A percentile compares a stretch with the other conserved stretches of the same genome.
Evolutionary conservation across 2,888 invertebrate species (phyloP).

Genomic region (Caenorhabditis uteleia): DNA sequence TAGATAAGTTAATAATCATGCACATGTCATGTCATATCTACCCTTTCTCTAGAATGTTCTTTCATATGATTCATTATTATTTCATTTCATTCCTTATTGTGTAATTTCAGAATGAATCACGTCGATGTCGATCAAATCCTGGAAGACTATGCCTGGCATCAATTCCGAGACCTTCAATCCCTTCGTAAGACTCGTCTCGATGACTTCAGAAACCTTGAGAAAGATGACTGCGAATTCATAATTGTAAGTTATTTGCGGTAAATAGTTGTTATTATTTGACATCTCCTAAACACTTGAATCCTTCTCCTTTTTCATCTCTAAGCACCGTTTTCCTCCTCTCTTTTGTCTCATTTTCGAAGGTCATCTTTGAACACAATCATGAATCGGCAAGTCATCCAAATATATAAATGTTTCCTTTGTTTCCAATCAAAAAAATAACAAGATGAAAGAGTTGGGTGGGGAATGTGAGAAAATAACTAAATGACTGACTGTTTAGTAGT

Average conservation of each 20-base stretch:
- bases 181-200: slow-evolving; percentile 62
- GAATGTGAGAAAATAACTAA: too few relatives aligned
- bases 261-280: too few relatives aligned
- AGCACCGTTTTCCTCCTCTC: slow-evolving; percentile 9
- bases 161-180: slow-evolving; percentile 62
- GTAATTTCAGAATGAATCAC: slow-evolving; percentile 50
- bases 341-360: slow-evolving; percentile 12
- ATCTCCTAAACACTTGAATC: too few relatives aligned
- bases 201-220: slow-evolving; percentile 63
- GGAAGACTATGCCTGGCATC: slow-evolving; percentile 69
- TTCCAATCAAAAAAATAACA: too few relatives aligned
- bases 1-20: too few relatives aligned
- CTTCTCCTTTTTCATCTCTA: too few relatives aligned
- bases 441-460: too few relatives aligned
- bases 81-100: slow-evolving; percentile 1
- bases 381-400: too few relatives aligned
- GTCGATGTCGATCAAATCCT: slow-evolving; percentile 67
- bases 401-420: too few relatives aligned
- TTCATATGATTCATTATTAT: slow-evolving; percentile 20
- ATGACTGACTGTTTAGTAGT: too few relatives aligned
- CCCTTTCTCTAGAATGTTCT: too few relatives aligned
- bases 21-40: too few relatives aligned
- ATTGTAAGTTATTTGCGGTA: slow-evolving; percentile 54
- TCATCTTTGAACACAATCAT: slow-evolving; percentile 1
- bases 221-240: slow-evolving; percentile 67